Percentiles rank a stretch among this genome's conserved stretches.
Conservation (phyloP, 2,888 invertebrate genomes). For the Elysia crispata region DNA sequence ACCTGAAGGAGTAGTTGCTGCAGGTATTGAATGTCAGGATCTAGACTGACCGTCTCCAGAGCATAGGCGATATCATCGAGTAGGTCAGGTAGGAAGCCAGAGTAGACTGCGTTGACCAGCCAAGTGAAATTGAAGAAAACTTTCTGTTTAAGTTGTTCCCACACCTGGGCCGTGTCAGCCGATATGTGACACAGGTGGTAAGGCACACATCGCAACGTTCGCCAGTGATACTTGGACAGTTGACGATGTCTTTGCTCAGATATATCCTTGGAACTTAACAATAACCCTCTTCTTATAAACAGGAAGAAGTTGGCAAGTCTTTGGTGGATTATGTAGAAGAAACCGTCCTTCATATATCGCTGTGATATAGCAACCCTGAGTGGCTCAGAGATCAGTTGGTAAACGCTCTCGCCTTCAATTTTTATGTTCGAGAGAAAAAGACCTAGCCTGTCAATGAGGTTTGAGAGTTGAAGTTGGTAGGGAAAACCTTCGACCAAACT, state of each 20-base stretch:
- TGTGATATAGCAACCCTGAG: conserved; percentile 42
- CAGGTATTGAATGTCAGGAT: conserved; percentile 50
- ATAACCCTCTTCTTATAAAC: conserved; percentile 50
- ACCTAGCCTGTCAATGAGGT: conserved; percentile 45
- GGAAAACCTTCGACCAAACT: conserved; percentile 55
- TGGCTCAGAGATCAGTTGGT: conserved; percentile 38
- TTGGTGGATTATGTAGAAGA: conserved; percentile 48
- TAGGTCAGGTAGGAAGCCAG: conserved; percentile 53
- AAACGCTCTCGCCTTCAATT: conserved; percentile 53
- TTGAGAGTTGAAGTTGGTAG: conserved; percentile 52
- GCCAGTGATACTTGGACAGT: conserved; percentile 50
- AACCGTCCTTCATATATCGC: conserved; percentile 48
- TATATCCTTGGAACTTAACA: conserved; percentile 53
- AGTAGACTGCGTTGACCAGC: conserved; percentile 54
- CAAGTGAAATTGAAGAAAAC: conserved; percentile 54
- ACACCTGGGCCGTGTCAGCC: conserved; percentile 43
- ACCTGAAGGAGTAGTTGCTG: conserved; percentile 45
- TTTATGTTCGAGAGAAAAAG: conserved; percentile 49
- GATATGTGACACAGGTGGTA: conserved; percentile 54
- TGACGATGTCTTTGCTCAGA: conserved; percentile 48
- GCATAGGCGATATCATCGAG: conserved; percentile 51
- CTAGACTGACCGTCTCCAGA: conserved; percentile 49
- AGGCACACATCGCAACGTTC: conserved; percentile 53
- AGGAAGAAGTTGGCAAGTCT: conserved; percentile 54
- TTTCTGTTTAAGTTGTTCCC: conserved; percentile 51